A percentile compares a stretch with the other conserved stretches of the same genome.
phyloP scores from a whole-genome alignment of 2,113 vertebrate genomes.

The Lepidothrix coronata region DNA sequence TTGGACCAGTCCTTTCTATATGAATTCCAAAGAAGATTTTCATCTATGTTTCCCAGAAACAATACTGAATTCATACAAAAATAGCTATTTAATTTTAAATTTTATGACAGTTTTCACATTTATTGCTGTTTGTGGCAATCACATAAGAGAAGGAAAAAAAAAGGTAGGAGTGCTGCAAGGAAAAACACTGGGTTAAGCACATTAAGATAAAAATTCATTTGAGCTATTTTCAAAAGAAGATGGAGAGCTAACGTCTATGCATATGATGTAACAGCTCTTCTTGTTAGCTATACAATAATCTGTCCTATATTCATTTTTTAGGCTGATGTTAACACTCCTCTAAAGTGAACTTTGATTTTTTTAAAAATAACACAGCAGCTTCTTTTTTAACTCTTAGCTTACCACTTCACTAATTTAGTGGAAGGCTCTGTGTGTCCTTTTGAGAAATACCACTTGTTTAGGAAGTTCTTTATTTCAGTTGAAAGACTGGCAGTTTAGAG shows the following conservation, averaged over 20 bases:
- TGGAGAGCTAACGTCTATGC: not conserved
- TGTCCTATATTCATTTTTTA: not conserved
- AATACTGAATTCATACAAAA: not conserved
- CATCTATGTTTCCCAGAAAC: conserved; percentile 6
- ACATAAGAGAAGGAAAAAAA: not conserved
- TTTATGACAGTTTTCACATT: conserved; percentile 20
- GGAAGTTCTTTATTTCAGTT: not conserved
- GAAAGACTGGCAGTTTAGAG: not conserved
- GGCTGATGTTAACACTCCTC: not conserved
- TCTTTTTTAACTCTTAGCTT: not conserved
- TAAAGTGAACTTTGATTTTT: not conserved
- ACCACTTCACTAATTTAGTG: not conserved
- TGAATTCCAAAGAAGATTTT: conserved; percentile 7
- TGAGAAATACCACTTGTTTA: not conserved
- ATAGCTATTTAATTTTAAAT: not conserved
- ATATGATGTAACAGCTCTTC: not conserved
- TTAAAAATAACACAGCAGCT: not conserved
- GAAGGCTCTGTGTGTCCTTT: not conserved
- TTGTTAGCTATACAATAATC: not conserved
- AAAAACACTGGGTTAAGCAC: not conserved
- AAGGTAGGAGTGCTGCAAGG: not conserved
- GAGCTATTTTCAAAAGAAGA: not conserved
- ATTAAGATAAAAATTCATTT: not conserved
- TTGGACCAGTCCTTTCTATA: not conserved
- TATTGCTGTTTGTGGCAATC: conserved; percentile 9